phyloP scores from a whole-genome alignment of 2,797 vertebrate genomes.

The Sternotherus odoratus region DNA sequence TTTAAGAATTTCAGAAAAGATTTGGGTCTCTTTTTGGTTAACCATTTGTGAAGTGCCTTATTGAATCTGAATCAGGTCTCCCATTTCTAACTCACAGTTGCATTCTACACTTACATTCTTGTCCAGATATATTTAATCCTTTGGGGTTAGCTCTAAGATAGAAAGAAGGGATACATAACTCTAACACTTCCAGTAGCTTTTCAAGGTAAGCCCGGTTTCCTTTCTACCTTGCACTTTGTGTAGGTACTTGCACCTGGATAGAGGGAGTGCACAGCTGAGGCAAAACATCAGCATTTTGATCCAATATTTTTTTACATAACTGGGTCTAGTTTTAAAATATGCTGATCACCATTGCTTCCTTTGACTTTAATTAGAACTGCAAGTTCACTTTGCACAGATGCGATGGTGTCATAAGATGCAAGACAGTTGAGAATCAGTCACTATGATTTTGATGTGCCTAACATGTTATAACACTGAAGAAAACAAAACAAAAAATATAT shows the following conservation, averaged over 20 bases:
- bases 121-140: neutral
- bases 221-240: neutral
- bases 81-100: neutral
- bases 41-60: neutral
- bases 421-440: neutral
- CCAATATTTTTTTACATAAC: neutral
- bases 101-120: neutral
- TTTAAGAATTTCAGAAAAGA: neutral
- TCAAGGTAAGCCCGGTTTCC: neutral
- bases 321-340: neutral
- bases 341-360: neutral
- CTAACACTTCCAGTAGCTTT: neutral
- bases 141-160: neutral
- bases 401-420: neutral
- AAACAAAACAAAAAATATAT: neutral
- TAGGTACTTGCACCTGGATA: neutral
- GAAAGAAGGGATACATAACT: fast-evolving
- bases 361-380: neutral
- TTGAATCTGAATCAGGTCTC: neutral
- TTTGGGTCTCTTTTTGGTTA: neutral
- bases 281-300: neutral
- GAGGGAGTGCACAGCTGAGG: neutral
- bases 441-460: neutral
- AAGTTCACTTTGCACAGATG: neutral
- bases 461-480: neutral